Evolutionary conservation across 2,113 vertebrate species (phyloP).

Genomic region (Oreochromis aureus): DNA sequence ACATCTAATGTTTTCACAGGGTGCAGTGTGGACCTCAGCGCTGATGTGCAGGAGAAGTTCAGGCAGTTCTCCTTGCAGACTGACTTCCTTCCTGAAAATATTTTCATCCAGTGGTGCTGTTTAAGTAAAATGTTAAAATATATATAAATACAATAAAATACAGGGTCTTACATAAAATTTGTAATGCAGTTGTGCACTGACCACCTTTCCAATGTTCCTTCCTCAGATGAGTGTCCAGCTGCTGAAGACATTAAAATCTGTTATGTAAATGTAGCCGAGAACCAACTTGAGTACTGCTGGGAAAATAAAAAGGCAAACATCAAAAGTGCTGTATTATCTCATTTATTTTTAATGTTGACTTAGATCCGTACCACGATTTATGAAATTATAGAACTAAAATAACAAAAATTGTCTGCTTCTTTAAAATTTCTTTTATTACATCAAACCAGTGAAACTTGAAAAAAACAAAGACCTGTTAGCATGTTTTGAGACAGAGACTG

Average conservation of each 20-base stretch:
- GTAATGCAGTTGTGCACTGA: background rate
- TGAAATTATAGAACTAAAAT: background rate
- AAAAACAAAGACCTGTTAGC: background rate
- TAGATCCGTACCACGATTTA: constrained; percentile 56
- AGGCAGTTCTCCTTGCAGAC: too few species aligned
- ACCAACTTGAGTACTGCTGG: background rate
- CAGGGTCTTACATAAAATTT: background rate
- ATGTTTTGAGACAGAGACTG: background rate
- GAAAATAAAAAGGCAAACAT: constrained; percentile 66
- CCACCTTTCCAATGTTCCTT: background rate
- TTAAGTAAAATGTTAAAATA: background rate
- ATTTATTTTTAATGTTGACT: constrained; percentile 63
- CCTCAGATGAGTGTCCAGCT: background rate
- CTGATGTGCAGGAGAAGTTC: too few species aligned
- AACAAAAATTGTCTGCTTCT: background rate
- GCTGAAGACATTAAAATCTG: background rate
- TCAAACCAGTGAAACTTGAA: background rate
- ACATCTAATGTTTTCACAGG: too few species aligned
- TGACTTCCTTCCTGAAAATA: too few species aligned
- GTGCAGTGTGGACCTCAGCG: too few species aligned
- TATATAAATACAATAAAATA: background rate
- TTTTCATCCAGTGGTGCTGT: too few species aligned
- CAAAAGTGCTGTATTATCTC: constrained; percentile 86
- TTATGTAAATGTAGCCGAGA: background rate
- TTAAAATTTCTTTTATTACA: background rate